Evolutionary conservation across 2,113 vertebrate genomes (phyloP).

Genomic region (Hystrix cristata): DNA sequence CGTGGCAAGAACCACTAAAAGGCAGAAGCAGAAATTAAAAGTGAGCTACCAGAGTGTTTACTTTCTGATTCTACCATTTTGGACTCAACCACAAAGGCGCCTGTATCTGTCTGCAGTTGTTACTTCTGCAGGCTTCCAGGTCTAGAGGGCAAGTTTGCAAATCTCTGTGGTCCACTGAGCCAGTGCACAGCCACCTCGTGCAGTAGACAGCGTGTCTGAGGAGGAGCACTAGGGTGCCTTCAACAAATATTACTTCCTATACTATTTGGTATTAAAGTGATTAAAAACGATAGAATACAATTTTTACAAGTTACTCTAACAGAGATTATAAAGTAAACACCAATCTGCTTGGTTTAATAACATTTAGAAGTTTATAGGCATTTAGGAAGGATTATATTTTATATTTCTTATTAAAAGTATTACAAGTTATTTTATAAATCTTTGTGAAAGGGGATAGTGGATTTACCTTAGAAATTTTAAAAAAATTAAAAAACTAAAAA

Average conservation of each 20-base stretch:
- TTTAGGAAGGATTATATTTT: slow-evolving; percentile 31
- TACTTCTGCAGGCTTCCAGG: neutral
- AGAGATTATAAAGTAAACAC: neutral
- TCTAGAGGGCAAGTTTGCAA: neutral
- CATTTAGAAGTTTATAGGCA: slow-evolving; percentile 24
- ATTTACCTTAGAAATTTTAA: slow-evolving; percentile 18
- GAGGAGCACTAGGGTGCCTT: neutral
- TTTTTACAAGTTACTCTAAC: slow-evolving; percentile 6
- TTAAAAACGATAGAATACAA: slow-evolving; percentile 34
- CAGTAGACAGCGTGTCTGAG: neutral
- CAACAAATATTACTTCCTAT: neutral
- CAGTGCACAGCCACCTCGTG: neutral
- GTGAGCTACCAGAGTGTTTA: neutral
- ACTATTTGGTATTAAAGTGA: neutral
- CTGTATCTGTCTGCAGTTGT: neutral
- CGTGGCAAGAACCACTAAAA: neutral
- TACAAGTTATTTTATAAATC: neutral
- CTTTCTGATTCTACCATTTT: neutral
- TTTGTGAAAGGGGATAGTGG: slow-evolving; percentile 1
- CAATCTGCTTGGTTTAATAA: neutral
- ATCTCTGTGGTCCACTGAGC: neutral
- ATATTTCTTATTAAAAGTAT: neutral
- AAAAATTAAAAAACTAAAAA: neutral
- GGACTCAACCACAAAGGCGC: neutral
- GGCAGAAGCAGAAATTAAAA: neutral